These are phyloP conservation scores for Gryllus longicercus DNA, from an alignment of 2,888 invertebrate species.

Conservation along the genomic window DNA sequence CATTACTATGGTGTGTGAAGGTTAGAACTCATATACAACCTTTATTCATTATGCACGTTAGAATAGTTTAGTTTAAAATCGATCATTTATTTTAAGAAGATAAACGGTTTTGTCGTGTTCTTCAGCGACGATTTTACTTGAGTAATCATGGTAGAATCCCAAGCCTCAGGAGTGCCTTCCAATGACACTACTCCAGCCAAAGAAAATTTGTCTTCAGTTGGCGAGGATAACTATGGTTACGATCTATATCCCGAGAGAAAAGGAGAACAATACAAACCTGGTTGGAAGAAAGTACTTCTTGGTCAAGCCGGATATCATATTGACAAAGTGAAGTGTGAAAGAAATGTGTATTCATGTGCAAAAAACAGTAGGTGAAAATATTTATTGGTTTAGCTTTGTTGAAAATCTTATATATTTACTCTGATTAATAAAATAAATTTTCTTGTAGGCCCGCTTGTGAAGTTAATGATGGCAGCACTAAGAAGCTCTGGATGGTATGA, in stretches of 20 bases:
- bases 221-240: conserved; percentile 60
- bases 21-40: no score
- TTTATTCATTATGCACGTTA: no score
- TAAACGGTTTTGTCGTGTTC: no score
- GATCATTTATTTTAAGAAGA: no score
- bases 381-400: background rate
- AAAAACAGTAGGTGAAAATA: conserved; percentile 60
- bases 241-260: conserved; percentile 80
- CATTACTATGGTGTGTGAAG: no score
- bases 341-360: conserved; percentile 70
- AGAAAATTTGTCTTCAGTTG: background rate
- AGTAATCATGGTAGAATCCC: no score
- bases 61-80: no score
- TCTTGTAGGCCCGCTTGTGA: conserved; percentile 67
- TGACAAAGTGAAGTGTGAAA: conserved; percentile 74
- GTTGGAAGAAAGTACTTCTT: conserved; percentile 55
- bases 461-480: conserved; percentile 79
- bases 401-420: background rate
- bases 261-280: conserved; percentile 56
- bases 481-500: conserved; percentile 72
- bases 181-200: no score
- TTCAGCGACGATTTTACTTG: no score
- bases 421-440: background rate
- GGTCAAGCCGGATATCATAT: conserved; percentile 67
- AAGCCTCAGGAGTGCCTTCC: no score